Percentiles rank a stretch among this genome's conserved stretches.
Evolutionary conservation across 1,140 invertebrate species (phyloP).

Genomic region (Caenorhabditis tropicalis): DNA sequence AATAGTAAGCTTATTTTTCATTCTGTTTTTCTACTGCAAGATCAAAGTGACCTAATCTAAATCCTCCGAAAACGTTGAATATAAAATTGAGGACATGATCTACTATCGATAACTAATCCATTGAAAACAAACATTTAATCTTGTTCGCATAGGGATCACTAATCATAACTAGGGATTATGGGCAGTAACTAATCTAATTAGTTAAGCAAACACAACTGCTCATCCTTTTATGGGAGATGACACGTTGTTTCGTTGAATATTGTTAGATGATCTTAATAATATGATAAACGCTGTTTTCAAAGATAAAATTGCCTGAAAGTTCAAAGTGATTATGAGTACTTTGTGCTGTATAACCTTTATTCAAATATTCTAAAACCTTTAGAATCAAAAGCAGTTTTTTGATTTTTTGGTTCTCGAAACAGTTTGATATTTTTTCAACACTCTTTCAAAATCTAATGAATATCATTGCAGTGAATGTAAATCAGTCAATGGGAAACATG

Average conservation of each 20-base stretch:
- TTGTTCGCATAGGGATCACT: neutral
- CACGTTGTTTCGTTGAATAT: neutral
- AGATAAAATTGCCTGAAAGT: too few species aligned
- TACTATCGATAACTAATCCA: neutral
- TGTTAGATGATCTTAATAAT: neutral
- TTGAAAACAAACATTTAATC: slow-evolving; percentile 26
- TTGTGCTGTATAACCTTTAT: too few species aligned
- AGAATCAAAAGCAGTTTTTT: too few species aligned
- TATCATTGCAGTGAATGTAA: neutral
- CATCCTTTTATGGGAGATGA: neutral
- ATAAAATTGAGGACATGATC: too few species aligned
- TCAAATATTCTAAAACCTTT: too few species aligned
- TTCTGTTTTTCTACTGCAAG: neutral
- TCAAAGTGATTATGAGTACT: too few species aligned
- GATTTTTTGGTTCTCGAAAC: too few species aligned
- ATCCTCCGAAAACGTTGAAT: too few species aligned
- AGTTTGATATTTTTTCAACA: too few species aligned
- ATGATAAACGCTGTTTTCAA: neutral
- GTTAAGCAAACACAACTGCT: neutral
- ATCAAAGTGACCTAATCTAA: too few species aligned
- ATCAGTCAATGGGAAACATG: slow-evolving; percentile 6
- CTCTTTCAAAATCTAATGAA: neutral
- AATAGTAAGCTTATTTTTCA: slow-evolving; percentile 6
- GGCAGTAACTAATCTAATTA: slow-evolving; percentile 20
- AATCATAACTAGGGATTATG: slow-evolving; percentile 7